Evolutionary conservation across 2,113 vertebrate genomes (phyloP).

Genomic region (Prunella himalayana): DNA sequence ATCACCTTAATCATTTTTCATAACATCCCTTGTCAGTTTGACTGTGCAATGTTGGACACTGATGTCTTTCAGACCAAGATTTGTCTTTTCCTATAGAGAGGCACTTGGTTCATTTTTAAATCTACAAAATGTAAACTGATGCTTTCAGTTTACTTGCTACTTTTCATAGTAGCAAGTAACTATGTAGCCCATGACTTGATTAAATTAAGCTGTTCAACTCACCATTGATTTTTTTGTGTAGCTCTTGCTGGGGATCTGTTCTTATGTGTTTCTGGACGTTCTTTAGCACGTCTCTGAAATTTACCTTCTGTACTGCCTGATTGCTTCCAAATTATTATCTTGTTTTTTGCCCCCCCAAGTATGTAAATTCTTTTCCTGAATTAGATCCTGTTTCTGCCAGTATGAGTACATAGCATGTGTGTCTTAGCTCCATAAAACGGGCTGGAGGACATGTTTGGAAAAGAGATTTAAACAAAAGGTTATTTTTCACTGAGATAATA

Average conservation of each 20-base stretch:
- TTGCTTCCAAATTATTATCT: not conserved
- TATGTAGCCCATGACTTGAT: not conserved
- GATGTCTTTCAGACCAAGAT: not conserved
- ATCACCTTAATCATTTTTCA: accelerated
- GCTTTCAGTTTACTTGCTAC: no score
- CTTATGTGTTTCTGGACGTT: not conserved
- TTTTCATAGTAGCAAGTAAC: not conserved
- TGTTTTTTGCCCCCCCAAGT: accelerated
- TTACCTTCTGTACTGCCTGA: not conserved
- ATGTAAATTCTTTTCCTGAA: not conserved
- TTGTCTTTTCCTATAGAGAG: not conserved
- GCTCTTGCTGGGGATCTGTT: not conserved
- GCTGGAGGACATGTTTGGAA: not conserved
- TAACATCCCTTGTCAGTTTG: not conserved
- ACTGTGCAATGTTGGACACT: not conserved
- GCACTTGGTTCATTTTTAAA: not conserved
- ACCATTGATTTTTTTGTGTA: not conserved
- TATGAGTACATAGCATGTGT: not conserved
- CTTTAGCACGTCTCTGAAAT: not conserved
- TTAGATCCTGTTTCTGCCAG: not conserved
- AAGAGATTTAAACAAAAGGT: not conserved
- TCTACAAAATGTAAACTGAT: not conserved
- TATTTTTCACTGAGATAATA: not conserved
- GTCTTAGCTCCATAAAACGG: not conserved
- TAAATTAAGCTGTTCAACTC: not conserved